Conservation (phyloP, 2,113 vertebrate genomes). For the Zapus hudsonius region DNA sequence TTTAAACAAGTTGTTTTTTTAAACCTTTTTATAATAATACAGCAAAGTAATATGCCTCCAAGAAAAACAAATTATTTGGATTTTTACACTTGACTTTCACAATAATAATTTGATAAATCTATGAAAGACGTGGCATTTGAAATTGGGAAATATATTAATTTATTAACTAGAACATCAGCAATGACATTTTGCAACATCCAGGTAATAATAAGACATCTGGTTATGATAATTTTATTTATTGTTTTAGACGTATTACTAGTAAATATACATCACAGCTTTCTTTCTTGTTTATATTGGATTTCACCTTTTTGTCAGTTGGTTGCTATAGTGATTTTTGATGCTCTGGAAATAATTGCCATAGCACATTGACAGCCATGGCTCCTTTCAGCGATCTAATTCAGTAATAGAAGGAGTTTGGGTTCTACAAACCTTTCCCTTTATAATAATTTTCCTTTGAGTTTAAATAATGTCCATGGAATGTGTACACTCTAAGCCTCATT, state of each 20-base stretch:
- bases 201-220: background rate
- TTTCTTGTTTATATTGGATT: background rate
- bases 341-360: background rate
- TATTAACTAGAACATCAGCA: background rate
- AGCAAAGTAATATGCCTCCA: background rate
- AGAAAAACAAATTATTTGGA: background rate
- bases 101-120: background rate
- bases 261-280: background rate
- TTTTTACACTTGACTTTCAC: background rate
- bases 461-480: background rate
- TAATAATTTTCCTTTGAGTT: slow-evolving; percentile 39
- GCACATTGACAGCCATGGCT: fast-evolving
- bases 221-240: slow-evolving; percentile 24
- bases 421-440: background rate
- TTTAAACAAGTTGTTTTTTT: background rate
- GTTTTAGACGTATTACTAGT: background rate
- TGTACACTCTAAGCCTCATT: background rate
- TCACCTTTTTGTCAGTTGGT: background rate
- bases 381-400: background rate
- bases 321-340: background rate
- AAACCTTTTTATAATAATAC: background rate
- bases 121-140: background rate
- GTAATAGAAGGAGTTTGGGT: background rate
- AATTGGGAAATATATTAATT: background rate
- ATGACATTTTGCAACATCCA: background rate